Base-by-base conservation (phyloP, 2,797 vertebrate species). In the Phrynocephalus forsythii region DNA sequence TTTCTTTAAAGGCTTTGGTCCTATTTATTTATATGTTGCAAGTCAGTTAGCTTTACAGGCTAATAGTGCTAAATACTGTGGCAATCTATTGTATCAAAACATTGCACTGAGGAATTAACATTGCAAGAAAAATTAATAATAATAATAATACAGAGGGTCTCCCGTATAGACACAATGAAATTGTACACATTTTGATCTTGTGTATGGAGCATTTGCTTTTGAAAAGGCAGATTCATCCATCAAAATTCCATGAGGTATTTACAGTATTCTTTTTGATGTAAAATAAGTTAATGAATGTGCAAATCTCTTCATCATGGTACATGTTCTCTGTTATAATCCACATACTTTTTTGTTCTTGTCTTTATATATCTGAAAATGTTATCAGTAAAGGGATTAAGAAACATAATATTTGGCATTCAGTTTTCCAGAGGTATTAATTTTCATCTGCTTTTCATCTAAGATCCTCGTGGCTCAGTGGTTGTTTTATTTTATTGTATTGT, bases 1-100 rank as follows among this genome's bases (percentile, higher is more conserved):
- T 83, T 93, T 87, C 72, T 67, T 75, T 92, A 86, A 91, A 91
- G 50, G 38, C 52, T 87, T 52, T 77, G 2, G 85, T 73, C 79
- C 48, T 81, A 28, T 81, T n/a, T 38, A 48, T 11, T 38, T 38
- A 79, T 22, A 56, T 3, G 8, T 79, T 67, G 22, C 20, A 26
- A 79, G 90, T 83, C 85, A 56, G 83, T 78, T 69, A 38, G 18
- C 44, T 50, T 60, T 76, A 81, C 75, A 50, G 28, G 76, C 87
- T 30, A 91, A 82, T 93, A 82, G 86, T 63, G 2, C 82, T 78
- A 91, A 89, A 86, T 77, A 86, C 50, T 71, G 72, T 79, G 56
- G 67, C 6, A 9, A 5, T 50, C 6, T 26, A 48, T 18, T 72
- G 66, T 13, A 11, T 38, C 85, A 79, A 83, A 73, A 28, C 22